A percentile compares a stretch with the other conserved stretches of the same genome.
phyloP scores from a whole-genome alignment of 2,113 vertebrate species.

The Aegithalos caudatus region DNA sequence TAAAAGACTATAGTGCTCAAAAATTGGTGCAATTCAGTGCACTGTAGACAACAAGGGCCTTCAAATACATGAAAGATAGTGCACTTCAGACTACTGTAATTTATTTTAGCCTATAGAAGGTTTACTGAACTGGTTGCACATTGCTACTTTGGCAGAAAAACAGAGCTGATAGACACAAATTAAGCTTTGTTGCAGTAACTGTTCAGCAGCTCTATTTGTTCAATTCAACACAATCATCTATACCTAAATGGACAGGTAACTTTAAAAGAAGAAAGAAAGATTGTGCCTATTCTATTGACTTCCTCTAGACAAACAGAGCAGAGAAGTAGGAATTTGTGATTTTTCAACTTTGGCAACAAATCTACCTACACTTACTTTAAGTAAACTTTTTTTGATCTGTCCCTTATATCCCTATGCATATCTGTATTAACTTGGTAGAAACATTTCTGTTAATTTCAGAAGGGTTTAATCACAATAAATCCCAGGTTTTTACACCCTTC shows the following conservation, averaged over 20 bases:
- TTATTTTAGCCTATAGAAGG: not conserved
- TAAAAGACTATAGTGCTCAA: not conserved
- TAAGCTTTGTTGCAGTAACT: not conserved
- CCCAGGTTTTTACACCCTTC: not conserved
- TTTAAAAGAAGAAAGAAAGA: not conserved
- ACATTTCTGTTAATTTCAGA: not conserved
- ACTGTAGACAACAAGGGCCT: not conserved
- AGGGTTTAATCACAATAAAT: not conserved
- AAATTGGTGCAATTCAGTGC: not conserved
- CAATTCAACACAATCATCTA: not conserved
- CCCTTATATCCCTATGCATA: not conserved
- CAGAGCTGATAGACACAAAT: not conserved
- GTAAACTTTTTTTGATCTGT: not conserved
- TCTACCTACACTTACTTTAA: not conserved
- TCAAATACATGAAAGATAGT: not conserved
- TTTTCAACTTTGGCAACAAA: not conserved
- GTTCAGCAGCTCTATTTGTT: not conserved
- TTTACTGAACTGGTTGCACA: not conserved
- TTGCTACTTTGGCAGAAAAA: not conserved
- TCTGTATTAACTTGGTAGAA: not conserved
- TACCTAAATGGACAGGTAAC: not conserved
- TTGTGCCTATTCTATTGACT: not conserved
- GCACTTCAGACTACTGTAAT: not conserved
- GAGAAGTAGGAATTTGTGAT: not conserved
- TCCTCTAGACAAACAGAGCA: not conserved